Evolutionary conservation across 2,888 invertebrate species (phyloP), one percentile per base, ranked within the genome.

Genomic region (Melanophora roralis): DNA sequence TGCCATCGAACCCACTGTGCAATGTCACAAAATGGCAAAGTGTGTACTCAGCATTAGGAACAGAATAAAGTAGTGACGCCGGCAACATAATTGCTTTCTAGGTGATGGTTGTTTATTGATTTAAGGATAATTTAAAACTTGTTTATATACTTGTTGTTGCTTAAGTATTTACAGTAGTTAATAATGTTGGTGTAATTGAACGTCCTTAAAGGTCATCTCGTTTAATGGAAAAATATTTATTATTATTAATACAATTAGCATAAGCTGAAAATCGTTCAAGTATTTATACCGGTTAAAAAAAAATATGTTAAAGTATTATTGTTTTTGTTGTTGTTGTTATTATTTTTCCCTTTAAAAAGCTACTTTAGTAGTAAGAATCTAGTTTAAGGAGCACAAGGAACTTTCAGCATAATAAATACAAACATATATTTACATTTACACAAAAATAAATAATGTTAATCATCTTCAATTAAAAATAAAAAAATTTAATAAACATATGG

Each of bases 201-300:
- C 84, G 84, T 84, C 84, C 84, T 84, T 84, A 84, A 84, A 84
- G 84, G 84, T 84, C 84, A 84, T 84, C 62, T 59, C 43, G 40
- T 59, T 59, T 71, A 19, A 38, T 55, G 45, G 53, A 59, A 16
- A 32, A 60, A 62, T 69, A 78, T n/a, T n/a, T n/a, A n/a, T 12
- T 57, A 43, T 19, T 34, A 43, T 14, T 34, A 49, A 16, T 69
- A 65, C 3, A 38, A 59, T n/a, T 32, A 45, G 51, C 21, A 32
- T 38, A 38, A 45, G 23, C 23, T n/a, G 0, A 51, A 59, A 67
- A 67, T 57, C n/a, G n/a, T n/a, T n/a, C n/a, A 74, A 51, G 59
- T 43, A 57, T 3, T 27, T 27, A 43, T 59, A 74, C 74, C 67
- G 74, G 74, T 74, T 74, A 45, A n/a, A 19, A 14, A 5, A 40